Conservation (phyloP, 2,797 vertebrate genomes). For the Sebastes baramenuke region DNA sequence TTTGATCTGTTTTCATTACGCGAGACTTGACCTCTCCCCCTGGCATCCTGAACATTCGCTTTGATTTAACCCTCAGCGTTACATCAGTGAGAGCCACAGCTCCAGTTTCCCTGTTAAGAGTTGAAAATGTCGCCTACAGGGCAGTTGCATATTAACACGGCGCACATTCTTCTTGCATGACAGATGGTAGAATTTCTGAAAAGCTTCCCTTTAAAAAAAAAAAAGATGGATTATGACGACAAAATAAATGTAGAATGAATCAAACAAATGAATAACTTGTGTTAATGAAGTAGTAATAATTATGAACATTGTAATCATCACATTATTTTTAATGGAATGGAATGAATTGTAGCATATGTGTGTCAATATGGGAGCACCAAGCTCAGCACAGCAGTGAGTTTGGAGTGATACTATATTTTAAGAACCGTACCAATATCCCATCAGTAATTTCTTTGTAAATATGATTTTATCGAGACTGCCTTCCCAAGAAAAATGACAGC, state of each 20-base stretch:
- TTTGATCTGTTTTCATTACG: constrained; percentile 41
- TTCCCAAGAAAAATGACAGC: background rate
- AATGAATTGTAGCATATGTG: too few relatives aligned
- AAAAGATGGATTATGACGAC: background rate
- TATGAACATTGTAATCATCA: too few relatives aligned
- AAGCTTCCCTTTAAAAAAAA: background rate
- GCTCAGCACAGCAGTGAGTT: background rate
- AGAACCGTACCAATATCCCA: too few relatives aligned
- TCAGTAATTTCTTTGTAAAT: too few relatives aligned
- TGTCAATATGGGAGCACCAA: background rate
- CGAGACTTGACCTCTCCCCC: constrained; percentile 17
- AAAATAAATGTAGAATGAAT: background rate
- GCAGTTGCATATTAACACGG: background rate
- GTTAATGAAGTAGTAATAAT: too few relatives aligned
- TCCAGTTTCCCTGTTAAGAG: constrained; percentile 14
- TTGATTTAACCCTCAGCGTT: constrained; percentile 27
- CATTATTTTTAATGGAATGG: too few relatives aligned
- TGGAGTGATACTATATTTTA: background rate
- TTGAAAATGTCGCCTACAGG: background rate
- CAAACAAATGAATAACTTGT: too few relatives aligned
- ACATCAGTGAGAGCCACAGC: background rate
- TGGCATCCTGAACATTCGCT: constrained; percentile 11
- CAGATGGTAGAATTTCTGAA: background rate
- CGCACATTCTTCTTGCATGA: background rate
- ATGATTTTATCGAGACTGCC: background rate